Conservation (phyloP, 2,888 invertebrate species). For the Caenorhabditis wallacei region DNA sequence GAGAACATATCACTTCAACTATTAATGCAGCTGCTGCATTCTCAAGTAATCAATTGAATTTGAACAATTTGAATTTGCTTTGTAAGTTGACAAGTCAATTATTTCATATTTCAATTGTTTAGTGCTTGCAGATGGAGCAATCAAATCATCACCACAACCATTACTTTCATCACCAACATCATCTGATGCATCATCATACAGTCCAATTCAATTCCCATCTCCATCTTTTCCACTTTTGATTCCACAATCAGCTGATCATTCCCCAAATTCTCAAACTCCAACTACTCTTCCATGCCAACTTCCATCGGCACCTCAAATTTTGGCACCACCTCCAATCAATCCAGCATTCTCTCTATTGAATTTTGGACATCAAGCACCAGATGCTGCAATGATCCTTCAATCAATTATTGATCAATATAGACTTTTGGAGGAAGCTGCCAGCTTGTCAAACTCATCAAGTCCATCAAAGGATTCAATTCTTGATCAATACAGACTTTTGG, state of each 20-base stretch:
- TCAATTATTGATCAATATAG: constrained; percentile 63
- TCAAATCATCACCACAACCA: constrained; percentile 65
- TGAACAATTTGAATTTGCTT: constrained; percentile 66
- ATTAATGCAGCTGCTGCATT: constrained; percentile 74
- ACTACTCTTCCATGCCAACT: constrained; percentile 19
- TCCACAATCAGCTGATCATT: constrained; percentile 50
- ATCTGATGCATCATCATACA: constrained; percentile 69
- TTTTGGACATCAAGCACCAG: constrained; percentile 6
- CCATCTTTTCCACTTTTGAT: constrained; percentile 57
- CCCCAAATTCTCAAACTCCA: constrained; percentile 50
- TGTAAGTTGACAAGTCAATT: constrained; percentile 54
- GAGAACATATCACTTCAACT: constrained; percentile 74
- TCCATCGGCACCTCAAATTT: constrained; percentile 42
- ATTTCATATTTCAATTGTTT: not conserved
- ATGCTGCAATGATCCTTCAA: constrained; percentile 1
- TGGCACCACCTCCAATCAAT: constrained; percentile 66
- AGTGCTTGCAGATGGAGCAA: constrained; percentile 58
- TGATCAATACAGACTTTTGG: constrained; percentile 65
- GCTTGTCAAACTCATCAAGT: constrained; percentile 47
- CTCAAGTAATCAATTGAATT: constrained; percentile 60
- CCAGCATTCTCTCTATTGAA: constrained; percentile 49
- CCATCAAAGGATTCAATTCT: constrained; percentile 59
- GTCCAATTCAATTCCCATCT: constrained; percentile 65
- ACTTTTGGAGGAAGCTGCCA: constrained; percentile 55
- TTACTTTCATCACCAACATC: constrained; percentile 69